Evolutionary conservation across 1,140 invertebrate genomes (phyloP).

Genomic region (Lithobius niger): DNA sequence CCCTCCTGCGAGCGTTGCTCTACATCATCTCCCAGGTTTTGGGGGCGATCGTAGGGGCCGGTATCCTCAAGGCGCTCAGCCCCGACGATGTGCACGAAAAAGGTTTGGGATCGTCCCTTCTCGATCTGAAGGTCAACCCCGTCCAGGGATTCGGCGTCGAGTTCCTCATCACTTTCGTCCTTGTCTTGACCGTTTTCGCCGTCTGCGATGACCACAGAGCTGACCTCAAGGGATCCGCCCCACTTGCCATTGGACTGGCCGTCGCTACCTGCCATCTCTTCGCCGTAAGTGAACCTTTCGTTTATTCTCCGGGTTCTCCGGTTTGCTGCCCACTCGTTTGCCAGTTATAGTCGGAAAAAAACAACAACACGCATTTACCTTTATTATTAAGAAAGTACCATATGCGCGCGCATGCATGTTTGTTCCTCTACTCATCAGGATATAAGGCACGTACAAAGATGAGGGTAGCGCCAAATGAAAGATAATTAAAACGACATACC

Average conservation of each 20-base stretch:
- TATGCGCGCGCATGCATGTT: no score
- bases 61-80: conserved; percentile 42
- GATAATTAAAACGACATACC: no score
- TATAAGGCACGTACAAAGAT: no score
- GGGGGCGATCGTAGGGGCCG: conserved; percentile 62
- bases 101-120: conserved; percentile 17
- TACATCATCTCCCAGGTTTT: conserved; percentile 62
- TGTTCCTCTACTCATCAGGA: no score
- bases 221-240: conserved; percentile 69
- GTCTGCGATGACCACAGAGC: conserved; percentile 63
- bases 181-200: conserved; percentile 69
- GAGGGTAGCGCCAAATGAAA: no score
- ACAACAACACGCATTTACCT: no score
- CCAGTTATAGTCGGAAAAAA: no score
- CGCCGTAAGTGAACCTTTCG: conserved; percentile 45
- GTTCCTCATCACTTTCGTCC: conserved; percentile 33
- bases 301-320: no score
- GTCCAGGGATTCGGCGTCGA: conserved; percentile 36
- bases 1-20: conserved; percentile 46
- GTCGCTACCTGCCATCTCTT: conserved; percentile 72
- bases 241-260: conserved; percentile 74
- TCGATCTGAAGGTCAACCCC: conserved; percentile 25
- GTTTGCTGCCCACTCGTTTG: no score
- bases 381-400: no score
- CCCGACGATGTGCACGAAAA: conserved; percentile 19